Evolutionary conservation across 2,113 vertebrate genomes (phyloP), one percentile per base, ranked within the genome.

Genomic region (Stegastes partitus): DNA sequence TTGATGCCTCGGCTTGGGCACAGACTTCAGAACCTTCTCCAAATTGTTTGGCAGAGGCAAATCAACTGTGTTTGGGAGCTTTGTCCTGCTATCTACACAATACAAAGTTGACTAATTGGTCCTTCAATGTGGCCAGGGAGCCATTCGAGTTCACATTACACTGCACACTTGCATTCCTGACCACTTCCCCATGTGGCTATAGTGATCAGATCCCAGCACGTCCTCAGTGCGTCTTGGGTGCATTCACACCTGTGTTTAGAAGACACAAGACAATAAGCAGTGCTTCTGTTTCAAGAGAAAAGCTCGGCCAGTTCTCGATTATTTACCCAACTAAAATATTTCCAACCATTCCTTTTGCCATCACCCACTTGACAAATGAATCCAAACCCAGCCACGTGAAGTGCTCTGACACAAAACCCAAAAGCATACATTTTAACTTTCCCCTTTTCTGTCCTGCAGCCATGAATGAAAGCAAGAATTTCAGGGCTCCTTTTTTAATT

Each of bases 401-500:
- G 87, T 66, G 68, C 71, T 42, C 34, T n/a, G n/a, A 61, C 62
- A 87, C 74, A 85, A 83, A 88, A 86, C 53, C 70, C 65, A 25
- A 89, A 88, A 84, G 86, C 88, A 92, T 78, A 89, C 86, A 89
- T 89, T 89, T 90, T 58, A 90, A 87, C 86, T 85, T 80, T 87
- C 71, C 68, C 42, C 51, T 74, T 86, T 81, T 78, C 68, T 82
- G 55, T 65, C 65, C 82, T 53, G 15, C 62, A 59, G 68, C 58
- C 76, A 77, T 59, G 77, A 91, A 90, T 90, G 83, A 84, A 91
- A 87, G 90, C 75, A 85, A 87, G 89, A 87, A 92, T 92, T 91
- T 90, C 83, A 88, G 80, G 64, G 84, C 82, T 88, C 79, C 81
- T 83, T 95, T 95, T 96, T 96, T 95, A 96, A 96, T 95, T 96